Conservation (phyloP, 2,888 invertebrate species). For the Pammene aurita region DNA sequence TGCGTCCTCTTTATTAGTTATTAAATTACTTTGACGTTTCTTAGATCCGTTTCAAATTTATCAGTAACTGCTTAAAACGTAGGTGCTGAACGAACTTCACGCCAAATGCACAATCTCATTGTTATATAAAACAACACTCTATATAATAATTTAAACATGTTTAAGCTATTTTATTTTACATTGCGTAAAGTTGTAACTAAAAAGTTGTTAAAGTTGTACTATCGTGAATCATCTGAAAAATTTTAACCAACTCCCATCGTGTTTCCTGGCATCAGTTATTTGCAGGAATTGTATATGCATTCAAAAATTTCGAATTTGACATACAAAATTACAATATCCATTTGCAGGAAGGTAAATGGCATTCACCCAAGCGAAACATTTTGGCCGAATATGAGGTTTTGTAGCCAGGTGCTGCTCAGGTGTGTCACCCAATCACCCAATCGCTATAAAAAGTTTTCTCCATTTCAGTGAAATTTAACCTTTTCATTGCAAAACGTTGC, state of each 20-base stretch:
- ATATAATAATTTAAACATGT: too few species aligned
- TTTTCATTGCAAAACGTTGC: constrained; percentile 1
- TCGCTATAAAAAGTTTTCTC: background rate
- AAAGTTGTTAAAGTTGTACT: too few species aligned
- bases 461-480: constrained; percentile 3
- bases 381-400: background rate
- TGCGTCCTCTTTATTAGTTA: constrained; percentile 69
- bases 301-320: too few species aligned
- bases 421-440: background rate
- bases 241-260: too few species aligned
- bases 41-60: constrained; percentile 27
- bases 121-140: too few species aligned
- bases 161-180: too few species aligned
- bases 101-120: background rate
- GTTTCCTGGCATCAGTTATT: too few species aligned
- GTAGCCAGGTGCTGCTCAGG: constrained; percentile 4
- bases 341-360: too few species aligned
- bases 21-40: constrained; percentile 60
- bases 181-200: too few species aligned
- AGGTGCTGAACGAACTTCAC: background rate
- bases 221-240: too few species aligned
- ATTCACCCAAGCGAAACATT: background rate
- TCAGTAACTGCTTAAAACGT: constrained; percentile 8
- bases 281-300: too few species aligned
- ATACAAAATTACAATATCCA: too few species aligned